Evolutionary conservation across 2,888 invertebrate species (phyloP), one percentile per base, ranked within the genome.

Genomic region (Mycalesis mineus): DNA sequence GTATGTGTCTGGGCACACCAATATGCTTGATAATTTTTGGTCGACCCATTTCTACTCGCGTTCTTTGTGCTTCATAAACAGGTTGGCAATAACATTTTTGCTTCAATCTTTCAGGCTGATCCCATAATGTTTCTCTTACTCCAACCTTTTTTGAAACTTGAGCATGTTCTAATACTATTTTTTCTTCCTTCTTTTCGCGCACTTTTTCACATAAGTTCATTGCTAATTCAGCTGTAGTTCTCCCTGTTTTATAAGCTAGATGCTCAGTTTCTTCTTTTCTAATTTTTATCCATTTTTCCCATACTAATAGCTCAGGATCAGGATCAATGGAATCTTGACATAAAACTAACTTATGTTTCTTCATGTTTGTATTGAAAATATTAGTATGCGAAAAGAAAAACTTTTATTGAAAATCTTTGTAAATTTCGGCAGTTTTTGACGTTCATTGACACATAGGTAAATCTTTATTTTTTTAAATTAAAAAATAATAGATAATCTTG

Each of bases 221-320:
- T 8, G 77, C 66, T 15, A 89, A 67, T 55, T 88, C 86, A 0
- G 63, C 77, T 37, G 86, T 81, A 36, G 73, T 68, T 55, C 78
- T 71, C 1, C 68, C 51, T 0, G 77, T 70, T 42, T 61, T 69
- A 45, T 72, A 62, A 0, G 72, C 76, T 31, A 89, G 72, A 31
- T 69, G 66, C 6, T 62, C 64, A 0, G 74, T 75, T 65, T 88
- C 88, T 3, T 81, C 78, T 64, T 74, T 73, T 60, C 89, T 74
- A 44, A 85, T 82, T 65, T 73, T 68, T 61, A 84, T 73, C 88
- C 88, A 88, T 72, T 82, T 79, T 61, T 87, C 84, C 89, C 89
- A 88, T 14, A 77, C 60, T 4, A 80, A 60, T 39, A 89, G 65
- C 62, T 84, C 84, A 22, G 66, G 67, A 58, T 84, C 86, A 0